Percentiles rank a stretch among this genome's conserved stretches.
These are phyloP conservation scores for Panzeria rudis DNA, from an alignment of 2,888 invertebrate species.

Conservation along the genomic window DNA sequence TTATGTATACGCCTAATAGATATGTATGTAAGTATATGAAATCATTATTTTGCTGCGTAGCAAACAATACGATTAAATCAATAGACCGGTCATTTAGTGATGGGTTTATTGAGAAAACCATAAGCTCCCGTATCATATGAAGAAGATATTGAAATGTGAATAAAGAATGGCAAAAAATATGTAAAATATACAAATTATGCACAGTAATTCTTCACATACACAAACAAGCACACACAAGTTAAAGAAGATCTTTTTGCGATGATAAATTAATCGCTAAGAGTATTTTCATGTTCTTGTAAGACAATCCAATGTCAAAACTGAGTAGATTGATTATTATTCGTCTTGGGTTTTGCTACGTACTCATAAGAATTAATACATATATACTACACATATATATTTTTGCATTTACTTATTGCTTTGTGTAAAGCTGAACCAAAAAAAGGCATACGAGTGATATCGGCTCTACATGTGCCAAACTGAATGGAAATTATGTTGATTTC, in stretches of 20 bases:
- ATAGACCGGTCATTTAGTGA: no score
- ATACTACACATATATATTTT: not conserved
- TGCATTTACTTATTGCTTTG: slow-evolving; percentile 23
- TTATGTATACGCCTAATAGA: no score
- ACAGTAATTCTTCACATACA: slow-evolving; percentile 30
- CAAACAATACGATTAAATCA: not conserved
- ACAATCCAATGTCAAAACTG: slow-evolving; percentile 81
- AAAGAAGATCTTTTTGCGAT: slow-evolving; percentile 80
- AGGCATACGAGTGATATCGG: not conserved
- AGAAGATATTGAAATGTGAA: slow-evolving; percentile 24
- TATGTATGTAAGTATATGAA: no score
- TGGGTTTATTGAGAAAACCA: not conserved
- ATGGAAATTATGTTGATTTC: slow-evolving; percentile 65
- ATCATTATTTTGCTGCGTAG: not conserved
- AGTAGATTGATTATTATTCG: slow-evolving; percentile 81
- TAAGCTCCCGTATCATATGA: slow-evolving; percentile 8
- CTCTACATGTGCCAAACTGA: slow-evolving; percentile 51
- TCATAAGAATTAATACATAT: not conserved
- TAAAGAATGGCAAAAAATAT: slow-evolving; percentile 8
- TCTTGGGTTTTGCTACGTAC: slow-evolving; percentile 41
- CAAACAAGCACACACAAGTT: slow-evolving; percentile 25
- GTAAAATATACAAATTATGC: slow-evolving; percentile 36
- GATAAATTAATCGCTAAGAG: slow-evolving; percentile 83
- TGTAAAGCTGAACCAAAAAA: slow-evolving; percentile 31
- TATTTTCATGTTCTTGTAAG: slow-evolving; percentile 82